Conservation (phyloP, 2,113 vertebrate species). For the Dolichotis patagonum region DNA sequence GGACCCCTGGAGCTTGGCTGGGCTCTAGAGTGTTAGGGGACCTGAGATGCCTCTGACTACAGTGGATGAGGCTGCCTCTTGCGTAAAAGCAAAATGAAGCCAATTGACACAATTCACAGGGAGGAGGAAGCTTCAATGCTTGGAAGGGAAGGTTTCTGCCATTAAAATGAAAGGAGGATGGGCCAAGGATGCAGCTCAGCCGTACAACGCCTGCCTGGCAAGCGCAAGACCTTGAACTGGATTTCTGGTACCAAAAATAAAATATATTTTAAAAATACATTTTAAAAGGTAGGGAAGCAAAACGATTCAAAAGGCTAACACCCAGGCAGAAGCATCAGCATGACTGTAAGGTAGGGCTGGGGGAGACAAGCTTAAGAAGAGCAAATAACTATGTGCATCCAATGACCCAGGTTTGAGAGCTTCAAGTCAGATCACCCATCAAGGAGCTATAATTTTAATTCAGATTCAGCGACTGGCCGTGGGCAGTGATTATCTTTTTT, state of each 20-base stretch:
- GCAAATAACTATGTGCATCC: not conserved
- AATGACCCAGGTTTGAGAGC: not conserved
- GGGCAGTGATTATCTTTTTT: not conserved
- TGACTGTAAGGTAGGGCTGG: not conserved
- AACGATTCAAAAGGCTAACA: not conserved
- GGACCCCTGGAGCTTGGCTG: rapidly evolving
- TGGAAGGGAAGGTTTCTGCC: not conserved
- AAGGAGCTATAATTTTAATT: not conserved
- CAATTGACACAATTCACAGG: not conserved
- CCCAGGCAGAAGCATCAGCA: not conserved
- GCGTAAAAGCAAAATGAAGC: not conserved
- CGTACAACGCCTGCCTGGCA: too few relatives aligned
- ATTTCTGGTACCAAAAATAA: too few relatives aligned
- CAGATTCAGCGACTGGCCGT: not conserved
- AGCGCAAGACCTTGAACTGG: too few relatives aligned
- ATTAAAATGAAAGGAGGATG: not conserved
- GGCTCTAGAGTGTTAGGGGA: not conserved
- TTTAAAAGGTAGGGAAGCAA: not conserved
- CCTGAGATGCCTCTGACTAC: not conserved
- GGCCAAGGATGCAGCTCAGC: too few relatives aligned
- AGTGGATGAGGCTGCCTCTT: not conserved
- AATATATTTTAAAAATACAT: too few relatives aligned
- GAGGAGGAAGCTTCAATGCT: not conserved
- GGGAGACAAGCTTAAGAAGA: not conserved
- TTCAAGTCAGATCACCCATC: not conserved